These are phyloP conservation scores for Drepanosiphum platanoidis DNA, from an alignment of 2,888 invertebrate genomes.

Conservation along the genomic window DNA sequence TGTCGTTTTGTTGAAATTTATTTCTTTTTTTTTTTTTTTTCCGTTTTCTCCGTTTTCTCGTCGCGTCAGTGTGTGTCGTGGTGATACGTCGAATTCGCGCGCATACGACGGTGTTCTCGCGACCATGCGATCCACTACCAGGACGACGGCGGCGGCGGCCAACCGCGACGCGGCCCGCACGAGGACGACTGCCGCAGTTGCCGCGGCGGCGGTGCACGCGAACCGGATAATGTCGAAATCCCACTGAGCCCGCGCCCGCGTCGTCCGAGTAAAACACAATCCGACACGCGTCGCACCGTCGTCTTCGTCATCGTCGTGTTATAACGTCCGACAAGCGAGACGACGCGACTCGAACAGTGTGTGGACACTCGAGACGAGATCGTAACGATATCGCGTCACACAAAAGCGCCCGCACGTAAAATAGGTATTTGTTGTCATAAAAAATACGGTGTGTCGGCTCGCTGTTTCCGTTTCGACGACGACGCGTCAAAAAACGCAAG, in stretches of 20 bases:
- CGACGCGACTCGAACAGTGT: too few relatives aligned
- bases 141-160: neutral
- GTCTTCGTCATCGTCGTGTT: too few relatives aligned
- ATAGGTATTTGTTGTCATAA: neutral
- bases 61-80: neutral
- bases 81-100: neutral
- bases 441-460: neutral
- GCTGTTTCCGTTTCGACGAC: neutral
- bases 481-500: too few relatives aligned
- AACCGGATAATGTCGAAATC: constrained; percentile 12
- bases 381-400: too few relatives aligned
- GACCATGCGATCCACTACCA: neutral
- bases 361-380: too few relatives aligned
- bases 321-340: neutral
- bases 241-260: neutral
- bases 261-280: neutral
- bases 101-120: neutral
- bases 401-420: too few relatives aligned
- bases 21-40: too few relatives aligned
- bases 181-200: neutral
- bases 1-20: neutral
- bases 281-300: too few relatives aligned
- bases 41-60: neutral
- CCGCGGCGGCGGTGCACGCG: neutral
- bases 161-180: neutral